These are phyloP conservation scores for Vesta saturnalis DNA, from an alignment of 2,888 invertebrate species.

Conservation along the genomic window DNA sequence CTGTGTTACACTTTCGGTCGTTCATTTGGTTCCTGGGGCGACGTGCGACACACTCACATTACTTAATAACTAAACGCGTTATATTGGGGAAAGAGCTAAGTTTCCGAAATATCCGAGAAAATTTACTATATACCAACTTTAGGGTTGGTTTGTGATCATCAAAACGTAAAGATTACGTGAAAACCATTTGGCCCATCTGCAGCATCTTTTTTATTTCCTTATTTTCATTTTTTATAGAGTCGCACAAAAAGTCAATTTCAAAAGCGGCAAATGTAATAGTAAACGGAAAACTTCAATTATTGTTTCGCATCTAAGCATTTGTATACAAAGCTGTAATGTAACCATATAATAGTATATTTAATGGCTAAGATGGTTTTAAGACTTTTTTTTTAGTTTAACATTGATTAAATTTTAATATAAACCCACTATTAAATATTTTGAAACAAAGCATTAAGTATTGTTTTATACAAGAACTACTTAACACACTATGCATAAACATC, in stretches of 20 bases:
- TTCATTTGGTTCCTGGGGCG: constrained; percentile 23
- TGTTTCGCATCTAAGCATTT: not conserved
- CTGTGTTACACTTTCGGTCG: constrained; percentile 20
- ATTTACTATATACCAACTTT: constrained; percentile 12
- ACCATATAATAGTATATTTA: too few species aligned
- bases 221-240: constrained; percentile 12
- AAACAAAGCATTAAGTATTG: not conserved
- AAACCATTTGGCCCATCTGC: constrained; percentile 2
- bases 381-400: too few species aligned
- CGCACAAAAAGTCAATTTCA: constrained; percentile 12
- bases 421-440: too few species aligned
- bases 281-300: constrained; percentile 2
- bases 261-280: not conserved
- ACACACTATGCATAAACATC: too few species aligned
- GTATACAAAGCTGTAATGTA: not conserved
- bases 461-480: not conserved
- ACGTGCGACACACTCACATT: constrained; percentile 19
- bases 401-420: too few species aligned
- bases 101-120: not conserved
- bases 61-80: constrained; percentile 16
- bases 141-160: constrained; percentile 11
- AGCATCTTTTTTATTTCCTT: constrained; percentile 3
- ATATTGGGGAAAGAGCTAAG: not conserved
- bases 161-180: constrained; percentile 14
- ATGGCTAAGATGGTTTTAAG: too few species aligned